Evolutionary conservation across 2,888 invertebrate genomes (phyloP).

Genomic region (Prosapia bicincta): DNA sequence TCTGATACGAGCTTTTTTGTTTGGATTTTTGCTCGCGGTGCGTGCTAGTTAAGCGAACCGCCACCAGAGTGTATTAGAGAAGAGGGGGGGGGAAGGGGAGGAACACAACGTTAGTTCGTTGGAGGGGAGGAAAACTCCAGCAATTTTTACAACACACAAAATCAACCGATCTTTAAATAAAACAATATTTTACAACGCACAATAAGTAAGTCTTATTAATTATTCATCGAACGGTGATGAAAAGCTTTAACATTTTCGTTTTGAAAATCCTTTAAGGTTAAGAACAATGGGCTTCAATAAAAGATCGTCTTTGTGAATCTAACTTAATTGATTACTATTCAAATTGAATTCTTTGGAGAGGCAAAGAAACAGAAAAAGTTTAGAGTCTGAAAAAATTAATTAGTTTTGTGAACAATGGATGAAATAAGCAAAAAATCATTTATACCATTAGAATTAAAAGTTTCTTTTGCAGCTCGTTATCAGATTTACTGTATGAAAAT

Average conservation of each 20-base stretch:
- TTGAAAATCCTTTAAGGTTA: not conserved
- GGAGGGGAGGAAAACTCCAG: conserved; percentile 23
- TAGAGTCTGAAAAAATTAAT: too few relatives aligned
- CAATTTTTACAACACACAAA: not conserved
- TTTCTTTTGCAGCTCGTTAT: too few relatives aligned
- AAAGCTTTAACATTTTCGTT: not conserved
- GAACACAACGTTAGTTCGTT: conserved; percentile 23
- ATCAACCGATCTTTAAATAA: not conserved
- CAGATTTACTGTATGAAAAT: too few relatives aligned
- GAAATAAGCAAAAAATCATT: too few relatives aligned
- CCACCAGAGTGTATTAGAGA: conserved; percentile 23
- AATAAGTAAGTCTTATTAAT: too few relatives aligned
- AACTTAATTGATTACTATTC: not conserved
- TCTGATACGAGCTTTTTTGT: conserved; percentile 24
- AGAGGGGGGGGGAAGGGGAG: conserved; percentile 20
- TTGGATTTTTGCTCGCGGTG: conserved; percentile 25
- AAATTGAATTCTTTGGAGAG: not conserved
- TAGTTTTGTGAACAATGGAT: not conserved
- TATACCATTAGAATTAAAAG: too few relatives aligned
- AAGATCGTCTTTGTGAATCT: not conserved
- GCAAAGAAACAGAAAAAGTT: too few relatives aligned
- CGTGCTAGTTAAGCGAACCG: conserved; percentile 33
- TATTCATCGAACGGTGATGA: too few relatives aligned
- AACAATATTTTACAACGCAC: too few relatives aligned
- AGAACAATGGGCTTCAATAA: not conserved